Evolutionary conservation across 23 tunicate species (phyloP), one percentile per base, ranked within the genome.

Genomic region (Halocynthia roretzi): DNA sequence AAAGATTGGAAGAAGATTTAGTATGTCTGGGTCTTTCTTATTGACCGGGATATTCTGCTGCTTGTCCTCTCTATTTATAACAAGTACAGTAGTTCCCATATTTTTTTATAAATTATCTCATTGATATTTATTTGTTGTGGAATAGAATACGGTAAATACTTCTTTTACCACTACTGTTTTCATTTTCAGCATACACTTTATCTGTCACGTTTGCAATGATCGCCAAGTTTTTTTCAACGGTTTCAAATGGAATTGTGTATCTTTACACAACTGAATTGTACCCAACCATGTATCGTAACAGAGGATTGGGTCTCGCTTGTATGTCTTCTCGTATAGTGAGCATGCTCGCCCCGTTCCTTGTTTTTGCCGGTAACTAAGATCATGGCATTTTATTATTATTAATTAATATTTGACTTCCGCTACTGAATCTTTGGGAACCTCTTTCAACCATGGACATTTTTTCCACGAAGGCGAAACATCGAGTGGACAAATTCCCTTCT

Each of bases 211-310:
- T 77, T 64, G 71, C 72, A 23, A 77, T 77, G 72, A 20, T 77
- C 57, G 72, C 56, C 12, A 77, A 77, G 51, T 77, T 77, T 64
- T 77, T 66, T 48, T 76, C 72, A 8, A 20, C 71, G 17, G 76
- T 56, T 17, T 20, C 72, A 2, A 66, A 52, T 57, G 80, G 81
- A 49, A 81, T 81, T 40, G n/a, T 81, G 9, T 81, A 71, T 62
- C 55, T 81, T 10, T 81, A 81, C 71, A 81, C 85, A 57, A 60
- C 71, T 21, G 85, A 81, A 51, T 69, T 81, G 10, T 74, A 81
- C 81, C 85, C 85, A 17, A 81, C 85, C 8, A 51, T 77, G 18
- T 58, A 74, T 51, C 85, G 85, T 4, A 56, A 63, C n/a, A 61
- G 81, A 19, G 85, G 81, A 9, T 51, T 81, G 15, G 85, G 85